phyloP scores from a whole-genome alignment of 2,797 vertebrate species.

The Pantherophis alleghaniensis region DNA sequence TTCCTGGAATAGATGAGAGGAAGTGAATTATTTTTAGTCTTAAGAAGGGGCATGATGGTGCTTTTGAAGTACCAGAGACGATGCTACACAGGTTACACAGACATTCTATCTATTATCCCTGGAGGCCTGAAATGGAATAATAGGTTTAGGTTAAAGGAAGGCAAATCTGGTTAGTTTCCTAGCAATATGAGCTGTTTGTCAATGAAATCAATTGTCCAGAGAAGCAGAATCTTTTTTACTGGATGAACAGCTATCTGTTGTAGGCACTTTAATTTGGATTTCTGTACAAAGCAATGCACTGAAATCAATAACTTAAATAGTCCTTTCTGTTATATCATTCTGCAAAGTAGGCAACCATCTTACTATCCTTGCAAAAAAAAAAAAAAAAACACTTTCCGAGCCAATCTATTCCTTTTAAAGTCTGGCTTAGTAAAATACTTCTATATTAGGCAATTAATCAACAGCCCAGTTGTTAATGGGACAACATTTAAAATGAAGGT shows the following conservation, averaged over 20 bases:
- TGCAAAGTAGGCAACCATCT: background rate
- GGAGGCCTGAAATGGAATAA: background rate
- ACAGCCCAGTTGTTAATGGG: background rate
- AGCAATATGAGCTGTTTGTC: background rate
- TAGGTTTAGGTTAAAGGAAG: background rate
- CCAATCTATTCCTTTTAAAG: background rate
- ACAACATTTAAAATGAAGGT: background rate
- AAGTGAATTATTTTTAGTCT: background rate
- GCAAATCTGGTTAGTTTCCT: background rate
- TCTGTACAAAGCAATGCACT: background rate
- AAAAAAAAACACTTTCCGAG: background rate
- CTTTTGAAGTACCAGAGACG: background rate
- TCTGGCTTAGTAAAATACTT: background rate
- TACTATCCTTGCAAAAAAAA: background rate
- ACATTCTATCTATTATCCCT: background rate
- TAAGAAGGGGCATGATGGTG: background rate
- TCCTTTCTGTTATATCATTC: background rate
- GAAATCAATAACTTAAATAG: background rate
- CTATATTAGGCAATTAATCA: background rate
- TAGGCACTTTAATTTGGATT: background rate
- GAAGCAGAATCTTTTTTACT: background rate
- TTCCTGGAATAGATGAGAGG: background rate
- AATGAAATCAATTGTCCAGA: background rate
- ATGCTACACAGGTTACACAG: background rate
- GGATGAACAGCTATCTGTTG: background rate